These are phyloP conservation scores for Arge pagana DNA, from an alignment of 2,888 invertebrate species.

Conservation along the genomic window DNA sequence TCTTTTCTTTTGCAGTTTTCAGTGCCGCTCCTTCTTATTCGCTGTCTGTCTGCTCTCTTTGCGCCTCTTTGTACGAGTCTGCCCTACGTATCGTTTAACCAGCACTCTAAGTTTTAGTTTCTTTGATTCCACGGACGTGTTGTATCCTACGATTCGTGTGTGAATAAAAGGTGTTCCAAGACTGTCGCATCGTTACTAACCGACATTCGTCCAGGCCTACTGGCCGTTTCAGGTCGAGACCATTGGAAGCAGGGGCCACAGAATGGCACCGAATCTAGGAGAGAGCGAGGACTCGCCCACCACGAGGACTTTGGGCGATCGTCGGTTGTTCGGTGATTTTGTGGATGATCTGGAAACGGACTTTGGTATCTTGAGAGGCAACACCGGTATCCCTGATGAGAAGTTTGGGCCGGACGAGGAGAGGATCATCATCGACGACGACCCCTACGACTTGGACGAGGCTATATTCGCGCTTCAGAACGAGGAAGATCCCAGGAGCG, in stretches of 20 bases:
- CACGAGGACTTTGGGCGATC: conserved; percentile 32
- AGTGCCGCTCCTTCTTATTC: conserved; percentile 22
- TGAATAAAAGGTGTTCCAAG: conserved; percentile 26
- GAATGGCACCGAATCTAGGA: conserved; percentile 57
- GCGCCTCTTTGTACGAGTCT: too few species aligned
- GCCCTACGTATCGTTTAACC: too few species aligned
- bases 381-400: conserved; percentile 51
- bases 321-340: conserved; percentile 17
- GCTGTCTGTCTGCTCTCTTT: conserved; percentile 25
- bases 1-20: conserved; percentile 28
- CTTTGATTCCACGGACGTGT: too few species aligned
- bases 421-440: conserved; percentile 53
- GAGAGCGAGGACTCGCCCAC: conserved; percentile 31
- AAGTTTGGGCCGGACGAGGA: conserved; percentile 53
- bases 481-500: conserved; percentile 27
- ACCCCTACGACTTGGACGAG: conserved; percentile 49
- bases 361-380: conserved; percentile 35
- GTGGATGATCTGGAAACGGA: conserved; percentile 36
- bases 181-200: conserved; percentile 28
- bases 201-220: conserved; percentile 73
- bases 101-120: too few species aligned
- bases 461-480: conserved; percentile 45
- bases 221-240: conserved; percentile 77
- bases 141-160: too few species aligned
- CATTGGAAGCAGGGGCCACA: conserved; percentile 71